Evolutionary conservation across 2,797 vertebrate genomes (phyloP).

Genomic region (Chromobotia macracanthus): DNA sequence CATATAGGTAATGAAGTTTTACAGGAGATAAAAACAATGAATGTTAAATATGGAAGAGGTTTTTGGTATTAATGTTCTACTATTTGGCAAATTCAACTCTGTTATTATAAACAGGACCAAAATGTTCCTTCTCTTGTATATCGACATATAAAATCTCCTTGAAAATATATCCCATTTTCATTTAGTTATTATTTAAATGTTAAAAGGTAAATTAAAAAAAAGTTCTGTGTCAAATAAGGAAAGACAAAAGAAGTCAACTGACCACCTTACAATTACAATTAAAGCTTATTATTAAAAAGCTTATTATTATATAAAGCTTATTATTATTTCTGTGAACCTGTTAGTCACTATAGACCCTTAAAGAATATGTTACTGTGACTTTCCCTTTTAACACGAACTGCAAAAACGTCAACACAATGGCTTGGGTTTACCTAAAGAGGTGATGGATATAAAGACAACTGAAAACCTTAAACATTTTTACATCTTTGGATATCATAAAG

Average conservation of each 20-base stretch:
- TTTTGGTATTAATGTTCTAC: slow-evolving; percentile 74
- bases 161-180: slow-evolving; percentile 78
- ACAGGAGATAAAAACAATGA: slow-evolving; percentile 65
- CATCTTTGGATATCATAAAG: slow-evolving; percentile 79
- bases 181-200: slow-evolving; percentile 72
- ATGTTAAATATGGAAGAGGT: slow-evolving; percentile 69
- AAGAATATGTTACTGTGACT: slow-evolving; percentile 59
- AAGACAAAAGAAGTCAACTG: slow-evolving; percentile 35
- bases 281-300: slow-evolving; percentile 36
- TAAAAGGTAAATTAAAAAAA: slow-evolving; percentile 63
- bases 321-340: slow-evolving; percentile 43
- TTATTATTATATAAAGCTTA: too few relatives aligned
- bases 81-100: slow-evolving; percentile 76
- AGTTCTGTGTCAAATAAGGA: slow-evolving; percentile 59
- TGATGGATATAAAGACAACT: slow-evolving; percentile 63
- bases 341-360: slow-evolving; percentile 39
- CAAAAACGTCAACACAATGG: slow-evolving; percentile 60
- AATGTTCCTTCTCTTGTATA: slow-evolving; percentile 63
- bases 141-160: slow-evolving; percentile 73
- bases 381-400: slow-evolving; percentile 66
- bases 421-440: slow-evolving; percentile 49
- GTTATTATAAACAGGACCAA: slow-evolving; percentile 64
- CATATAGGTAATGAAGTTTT: slow-evolving; percentile 65
- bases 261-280: slow-evolving; percentile 11
- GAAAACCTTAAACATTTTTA: slow-evolving; percentile 72